These are phyloP conservation scores for Fundulus diaphanus DNA, from an alignment of 2,797 vertebrate species.

Conservation along the genomic window DNA sequence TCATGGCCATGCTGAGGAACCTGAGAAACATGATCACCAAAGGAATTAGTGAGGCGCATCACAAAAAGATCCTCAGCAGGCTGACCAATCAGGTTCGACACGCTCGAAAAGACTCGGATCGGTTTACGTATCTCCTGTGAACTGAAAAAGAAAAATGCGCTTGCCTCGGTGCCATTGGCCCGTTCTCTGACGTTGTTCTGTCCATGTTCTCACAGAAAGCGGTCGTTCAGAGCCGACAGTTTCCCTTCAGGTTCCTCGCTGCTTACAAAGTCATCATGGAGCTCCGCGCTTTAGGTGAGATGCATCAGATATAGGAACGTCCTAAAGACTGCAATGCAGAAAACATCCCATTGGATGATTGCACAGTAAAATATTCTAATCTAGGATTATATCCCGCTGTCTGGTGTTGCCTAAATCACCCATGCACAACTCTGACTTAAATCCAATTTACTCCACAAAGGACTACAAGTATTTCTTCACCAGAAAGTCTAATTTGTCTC, in stretches of 20 bases:
- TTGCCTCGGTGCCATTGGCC: not conserved
- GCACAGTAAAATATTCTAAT: no score
- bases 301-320: not conserved
- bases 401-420: no score
- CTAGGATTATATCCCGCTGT: no score
- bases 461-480: no score
- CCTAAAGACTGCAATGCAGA: not conserved
- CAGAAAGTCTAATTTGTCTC: no score
- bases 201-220: conserved; percentile 75
- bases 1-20: conserved; percentile 93
- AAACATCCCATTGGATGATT: not conserved
- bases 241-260: conserved; percentile 90
- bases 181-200: not conserved
- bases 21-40: conserved; percentile 85
- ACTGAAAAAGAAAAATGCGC: no score
- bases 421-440: no score
- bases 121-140: not conserved
- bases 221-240: conserved; percentile 86
- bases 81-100: conserved; percentile 82
- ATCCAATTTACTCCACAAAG: no score
- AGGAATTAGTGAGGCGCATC: conserved; percentile 86
- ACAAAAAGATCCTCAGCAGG: conserved; percentile 79
- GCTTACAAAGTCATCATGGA: conserved; percentile 87
- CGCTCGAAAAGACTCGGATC: no score
- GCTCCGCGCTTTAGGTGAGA: conserved; percentile 75